phyloP scores from a whole-genome alignment of 2,797 vertebrate species.

The Triplophysa yarkandensis region DNA sequence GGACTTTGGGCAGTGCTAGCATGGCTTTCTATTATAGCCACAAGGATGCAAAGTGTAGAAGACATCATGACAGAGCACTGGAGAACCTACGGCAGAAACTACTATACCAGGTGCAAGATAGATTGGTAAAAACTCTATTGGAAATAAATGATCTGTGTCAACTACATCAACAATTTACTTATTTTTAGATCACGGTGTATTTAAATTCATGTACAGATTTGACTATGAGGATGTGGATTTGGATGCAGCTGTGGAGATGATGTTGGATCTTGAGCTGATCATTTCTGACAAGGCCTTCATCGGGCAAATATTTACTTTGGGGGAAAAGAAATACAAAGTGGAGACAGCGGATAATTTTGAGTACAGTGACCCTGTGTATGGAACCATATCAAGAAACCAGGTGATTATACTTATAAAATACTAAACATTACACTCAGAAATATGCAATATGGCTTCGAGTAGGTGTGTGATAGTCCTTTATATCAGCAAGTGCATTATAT shows the following conservation, averaged over 20 bases:
- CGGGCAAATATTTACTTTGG: conserved; percentile 83
- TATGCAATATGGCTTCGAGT: no score
- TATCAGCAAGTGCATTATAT: no score
- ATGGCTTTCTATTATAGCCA: conserved; percentile 93
- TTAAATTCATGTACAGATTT: conserved; percentile 78
- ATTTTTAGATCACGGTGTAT: not conserved
- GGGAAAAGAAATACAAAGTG: conserved; percentile 89
- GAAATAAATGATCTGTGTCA: not conserved
- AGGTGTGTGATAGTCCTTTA: no score
- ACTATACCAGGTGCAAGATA: conserved; percentile 85
- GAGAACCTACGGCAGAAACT: conserved; percentile 94
- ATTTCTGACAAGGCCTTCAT: conserved; percentile 87
- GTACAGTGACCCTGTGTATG: conserved; percentile 92
- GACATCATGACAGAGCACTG: conserved; percentile 93
- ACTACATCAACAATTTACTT: not conserved
- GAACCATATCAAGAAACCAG: conserved; percentile 91
- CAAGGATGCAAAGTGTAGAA: conserved; percentile 88
- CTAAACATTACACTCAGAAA: no score
- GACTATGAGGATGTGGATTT: conserved; percentile 94
- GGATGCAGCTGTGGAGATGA: conserved; percentile 90
- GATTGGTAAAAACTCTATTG: not conserved
- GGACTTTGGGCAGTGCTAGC: conserved; percentile 96
- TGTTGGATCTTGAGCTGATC: conserved; percentile 89
- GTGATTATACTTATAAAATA: conserved; percentile 72
- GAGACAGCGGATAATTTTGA: conserved; percentile 95